Evolutionary conservation across 1,140 invertebrate genomes (phyloP), one percentile per base, ranked within the genome.

Genomic region (Tetramorium simillimum): DNA sequence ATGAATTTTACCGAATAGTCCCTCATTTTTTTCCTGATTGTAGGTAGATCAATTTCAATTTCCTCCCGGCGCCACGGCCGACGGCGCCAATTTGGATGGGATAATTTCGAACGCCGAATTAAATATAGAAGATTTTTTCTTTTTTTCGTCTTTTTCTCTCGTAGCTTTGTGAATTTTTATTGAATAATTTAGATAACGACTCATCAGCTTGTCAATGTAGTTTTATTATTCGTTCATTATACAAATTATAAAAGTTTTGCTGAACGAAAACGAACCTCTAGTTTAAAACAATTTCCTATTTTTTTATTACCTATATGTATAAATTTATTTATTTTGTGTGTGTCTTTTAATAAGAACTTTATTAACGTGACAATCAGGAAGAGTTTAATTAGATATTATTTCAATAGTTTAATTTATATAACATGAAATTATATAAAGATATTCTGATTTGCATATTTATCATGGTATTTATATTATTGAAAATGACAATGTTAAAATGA

Each of bases 11-110:
- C 4, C 14, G 33, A 43, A 16, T 43, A 76, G 21, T 46, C 33
- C 14, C 21, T 77, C 56, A 43, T 77, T 77, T 63, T 63, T 77
- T 77, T n/a, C 56, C 18, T 43, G 56, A 51, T 69, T 80, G 33
- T 43, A 49, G 51, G 51, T 46, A 40, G 77, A 67, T 67, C 77
- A 49, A 58, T 80, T 80, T 80, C 63, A 80, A 80, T 80, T 80
- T 80, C 63, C 63, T 80, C 18, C 18, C 21, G 60, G 62, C 40
- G 18, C 28, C 18, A 80, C 46, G n/a, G 46, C 56, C 77, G 77
- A 80, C 24, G n/a, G 63, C 46, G 46, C n/a, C 43, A 40, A 51
- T 80, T 80, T 53, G 24, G n/a, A 40, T 53, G 14, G 10, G 14
- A 40, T 80, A 69, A 80, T 80, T 69, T 56, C 16, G 21, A 53